Conservation (phyloP, 2,797 vertebrate genomes). For the Chrysocyon brachyurus region DNA sequence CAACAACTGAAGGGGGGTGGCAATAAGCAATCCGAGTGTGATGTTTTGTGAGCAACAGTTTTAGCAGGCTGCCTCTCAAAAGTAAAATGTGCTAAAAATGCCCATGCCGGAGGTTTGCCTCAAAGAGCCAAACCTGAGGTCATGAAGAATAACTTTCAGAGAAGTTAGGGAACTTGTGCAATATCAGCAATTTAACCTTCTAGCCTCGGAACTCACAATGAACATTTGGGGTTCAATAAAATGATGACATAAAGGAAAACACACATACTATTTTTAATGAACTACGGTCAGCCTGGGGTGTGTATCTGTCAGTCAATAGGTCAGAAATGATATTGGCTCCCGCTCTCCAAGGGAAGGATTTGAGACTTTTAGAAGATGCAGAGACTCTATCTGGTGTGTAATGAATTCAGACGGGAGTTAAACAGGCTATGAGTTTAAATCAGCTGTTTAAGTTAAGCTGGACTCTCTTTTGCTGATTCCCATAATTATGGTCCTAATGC, state of each 20-base stretch:
- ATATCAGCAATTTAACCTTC: constrained; percentile 62
- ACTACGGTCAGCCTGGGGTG: background rate
- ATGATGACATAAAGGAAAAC: constrained; percentile 55
- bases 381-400: constrained; percentile 42
- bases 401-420: constrained; percentile 70
- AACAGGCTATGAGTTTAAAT: background rate
- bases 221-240: constrained; percentile 60
- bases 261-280: constrained; percentile 58
- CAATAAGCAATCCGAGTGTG: background rate
- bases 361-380: background rate
- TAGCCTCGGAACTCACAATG: background rate
- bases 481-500: constrained; percentile 57
- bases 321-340: constrained; percentile 46
- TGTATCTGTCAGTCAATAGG: constrained; percentile 31
- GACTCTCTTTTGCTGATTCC: constrained; percentile 19
- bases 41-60: background rate
- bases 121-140: constrained; percentile 45
- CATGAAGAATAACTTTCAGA: constrained; percentile 45
- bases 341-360: constrained; percentile 22
- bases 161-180: constrained; percentile 65
- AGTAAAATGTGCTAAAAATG: constrained; percentile 32
- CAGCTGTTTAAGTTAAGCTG: constrained; percentile 12
- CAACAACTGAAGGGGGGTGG: background rate
- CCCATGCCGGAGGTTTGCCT: constrained; percentile 7
- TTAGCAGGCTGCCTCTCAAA: constrained; percentile 1